Base-by-base conservation (phyloP, 1,140 invertebrate species). In the Chironomus striatipennis region DNA sequence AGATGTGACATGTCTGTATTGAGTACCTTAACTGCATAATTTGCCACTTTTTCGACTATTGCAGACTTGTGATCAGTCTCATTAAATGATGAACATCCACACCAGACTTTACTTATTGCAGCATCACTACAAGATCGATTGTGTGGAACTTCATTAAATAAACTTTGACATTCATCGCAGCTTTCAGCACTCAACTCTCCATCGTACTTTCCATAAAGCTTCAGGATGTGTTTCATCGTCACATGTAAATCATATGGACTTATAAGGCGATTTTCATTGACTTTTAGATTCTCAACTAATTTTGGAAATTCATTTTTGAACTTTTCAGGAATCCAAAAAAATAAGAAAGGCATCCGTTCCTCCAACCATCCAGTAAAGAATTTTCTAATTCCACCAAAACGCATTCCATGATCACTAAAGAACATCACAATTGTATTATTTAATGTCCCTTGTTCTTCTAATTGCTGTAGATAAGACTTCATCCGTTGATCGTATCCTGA, bases 351-450 rank as follows among this genome's bases (percentile, higher is more conserved):
- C 20, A 96, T 80, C 67, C 93, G 81, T 80, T 95, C 93, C 79
- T 96, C 94, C 73, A 94, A 87, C 84, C 91, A 92, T 0, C 94
- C 93, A 7, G 88, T 85, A 75, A 88, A 86, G 0, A 89, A 91
- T 64, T 87, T 80, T 57, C 91, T 83, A 72, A 93, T 87, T 47
- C 85, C 80, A 0, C 93, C 93, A 79, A 88, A 94, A n/a, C 94
- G 81, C 77, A 93, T 88, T 0, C 95, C 95, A 80, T 96, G 94
- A 79, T 97, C 95, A 78, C 93, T 93, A 75, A 94, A 83, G 42
- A 95, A 88, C 2, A 94, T 83, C 0, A 96, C 78, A 65, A 86
- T 82, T 0, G 88, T 86, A 74, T 88, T 88, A 43, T 90, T 85
- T 74, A 88, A 76, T 0, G 85, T 77, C 0, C 84, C 84, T 5